Evolutionary conservation across 2,797 vertebrate genomes (phyloP), one percentile per base, ranked within the genome.

Genomic region (Furcifer pardalis): DNA sequence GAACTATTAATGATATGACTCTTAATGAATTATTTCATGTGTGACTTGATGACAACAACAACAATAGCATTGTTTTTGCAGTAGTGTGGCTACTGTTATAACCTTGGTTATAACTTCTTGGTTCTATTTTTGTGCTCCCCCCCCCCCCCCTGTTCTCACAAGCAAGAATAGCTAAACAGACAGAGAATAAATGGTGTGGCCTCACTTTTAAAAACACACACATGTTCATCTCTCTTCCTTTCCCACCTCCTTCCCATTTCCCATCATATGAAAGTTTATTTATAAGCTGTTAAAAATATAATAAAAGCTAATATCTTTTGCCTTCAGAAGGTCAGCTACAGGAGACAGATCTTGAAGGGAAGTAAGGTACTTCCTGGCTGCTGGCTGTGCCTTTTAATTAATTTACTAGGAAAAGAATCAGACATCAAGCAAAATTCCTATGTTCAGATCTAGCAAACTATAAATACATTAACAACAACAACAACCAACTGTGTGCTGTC

Each of bases 281-380:
- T 52, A 49, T 72, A 79, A 63, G n/a, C 27, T 46, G 77, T 35
- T 66, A 79, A 15, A 77, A 42, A n/a, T 66, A 49, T 46, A 83
- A 84, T 49, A 72, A 13, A 56, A 68, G 46, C 77, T 71, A 84
- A 78, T 78, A 84, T 84, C 76, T 72, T 66, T 63, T 73, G 32
- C 25, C 44, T 73, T 25, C 76, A 84, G 66, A 79, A 84, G 76
- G 83, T 62, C 66, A 84, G 68, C 59, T 84, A 25, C 42, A 72
- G 42, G 32, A 62, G 37, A 78, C 30, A 73, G 32, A 63, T 84
- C 49, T 56, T 63, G 42, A 68, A 63, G 59, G 83, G 77, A 84
- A 72, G 68, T 72, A 37, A 63, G 42, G 19, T 79, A 40, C 25
- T 84, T 84, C 83, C 83, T 84, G 83, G 42, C 25, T 73, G 68